phyloP scores from a whole-genome alignment of 2,888 invertebrate genomes.

The Yponomeuta evonymella region DNA sequence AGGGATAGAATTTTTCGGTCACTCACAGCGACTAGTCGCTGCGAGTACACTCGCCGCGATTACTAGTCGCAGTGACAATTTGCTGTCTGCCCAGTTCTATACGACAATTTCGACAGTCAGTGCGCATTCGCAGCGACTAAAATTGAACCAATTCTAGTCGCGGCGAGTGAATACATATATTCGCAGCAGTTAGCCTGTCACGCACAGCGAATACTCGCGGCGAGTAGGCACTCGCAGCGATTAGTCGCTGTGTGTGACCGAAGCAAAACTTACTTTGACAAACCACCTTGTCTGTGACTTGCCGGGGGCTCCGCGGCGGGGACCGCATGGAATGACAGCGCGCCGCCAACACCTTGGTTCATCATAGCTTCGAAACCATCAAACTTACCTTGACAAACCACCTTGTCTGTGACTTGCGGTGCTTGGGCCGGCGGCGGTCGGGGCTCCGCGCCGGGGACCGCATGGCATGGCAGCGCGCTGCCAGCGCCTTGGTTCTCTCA shows the following conservation, averaged over 20 bases:
- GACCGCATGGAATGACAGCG: slow-evolving; percentile 24
- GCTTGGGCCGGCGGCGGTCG: slow-evolving; percentile 59
- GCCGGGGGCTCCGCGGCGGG: slow-evolving; percentile 23
- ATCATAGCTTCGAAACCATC: background rate
- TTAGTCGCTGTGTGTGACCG: no score
- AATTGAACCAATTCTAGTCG: no score
- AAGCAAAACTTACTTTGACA: slow-evolving; percentile 79
- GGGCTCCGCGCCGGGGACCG: slow-evolving; percentile 48
- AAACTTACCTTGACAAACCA: slow-evolving; percentile 85
- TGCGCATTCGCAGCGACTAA: no score
- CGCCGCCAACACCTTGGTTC: slow-evolving; percentile 32
- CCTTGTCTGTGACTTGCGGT: slow-evolving; percentile 75
- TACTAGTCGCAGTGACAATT: no score
- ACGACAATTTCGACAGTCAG: no score
- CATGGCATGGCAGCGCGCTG: slow-evolving; percentile 66
- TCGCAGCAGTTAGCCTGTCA: no score
- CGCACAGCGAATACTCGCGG: no score
- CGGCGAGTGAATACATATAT: no score
- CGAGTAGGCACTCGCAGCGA: no score
- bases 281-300: slow-evolving; percentile 80
- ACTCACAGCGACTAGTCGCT: no score
- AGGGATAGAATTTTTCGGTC: background rate
- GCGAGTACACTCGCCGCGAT: no score
- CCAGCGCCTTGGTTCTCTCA: slow-evolving; percentile 70
- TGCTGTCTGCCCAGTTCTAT: no score